phyloP scores from a whole-genome alignment of 2,888 invertebrate species.

The Catocala nupta region DNA sequence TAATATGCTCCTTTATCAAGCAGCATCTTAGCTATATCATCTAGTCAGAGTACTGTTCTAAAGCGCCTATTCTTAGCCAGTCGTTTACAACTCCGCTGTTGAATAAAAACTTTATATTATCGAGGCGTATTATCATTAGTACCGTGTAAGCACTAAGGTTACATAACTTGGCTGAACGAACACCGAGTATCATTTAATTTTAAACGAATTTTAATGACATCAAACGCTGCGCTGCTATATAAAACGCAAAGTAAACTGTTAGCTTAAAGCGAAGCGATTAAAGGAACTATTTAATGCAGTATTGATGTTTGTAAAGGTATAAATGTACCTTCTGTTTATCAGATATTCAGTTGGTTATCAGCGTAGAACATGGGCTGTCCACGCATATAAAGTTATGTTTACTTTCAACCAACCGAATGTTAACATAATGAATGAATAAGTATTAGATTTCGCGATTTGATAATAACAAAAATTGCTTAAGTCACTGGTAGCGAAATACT shows the following conservation, averaged over 20 bases:
- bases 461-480: too few relatives aligned
- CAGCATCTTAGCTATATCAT: too few relatives aligned
- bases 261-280: background rate
- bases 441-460: too few relatives aligned
- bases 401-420: too few relatives aligned
- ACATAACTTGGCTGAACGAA: background rate
- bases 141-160: background rate
- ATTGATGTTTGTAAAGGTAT: background rate
- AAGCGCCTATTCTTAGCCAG: too few relatives aligned
- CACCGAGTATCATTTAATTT: background rate
- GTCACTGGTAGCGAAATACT: too few relatives aligned
- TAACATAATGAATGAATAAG: too few relatives aligned
- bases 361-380: too few relatives aligned
- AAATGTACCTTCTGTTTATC: background rate
- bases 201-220: conserved; percentile 2
- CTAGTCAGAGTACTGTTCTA: too few relatives aligned
- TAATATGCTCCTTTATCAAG: too few relatives aligned
- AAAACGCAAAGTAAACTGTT: conserved; percentile 1
- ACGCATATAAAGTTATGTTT: too few relatives aligned
- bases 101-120: conserved; percentile 17
- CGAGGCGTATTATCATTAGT: background rate
- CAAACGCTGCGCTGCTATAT: background rate
- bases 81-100: background rate
- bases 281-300: background rate
- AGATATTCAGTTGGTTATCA: too few relatives aligned